Evolutionary conservation across 2,113 vertebrate species (phyloP).

Genomic region (Leucopsar rothschildi): DNA sequence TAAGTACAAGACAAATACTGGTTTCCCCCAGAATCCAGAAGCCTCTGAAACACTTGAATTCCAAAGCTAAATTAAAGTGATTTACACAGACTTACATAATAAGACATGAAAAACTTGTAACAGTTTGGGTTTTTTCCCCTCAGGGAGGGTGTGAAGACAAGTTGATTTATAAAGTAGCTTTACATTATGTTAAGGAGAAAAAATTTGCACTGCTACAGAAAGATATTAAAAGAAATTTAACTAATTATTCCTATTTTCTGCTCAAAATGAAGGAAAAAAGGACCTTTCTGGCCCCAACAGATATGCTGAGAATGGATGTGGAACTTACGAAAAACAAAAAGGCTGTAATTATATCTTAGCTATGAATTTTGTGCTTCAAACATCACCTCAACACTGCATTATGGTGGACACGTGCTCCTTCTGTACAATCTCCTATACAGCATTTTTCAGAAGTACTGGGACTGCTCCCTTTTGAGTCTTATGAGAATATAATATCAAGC

Average conservation of each 20-base stretch:
- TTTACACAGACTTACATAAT: background rate
- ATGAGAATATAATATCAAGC: background rate
- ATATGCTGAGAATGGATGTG: background rate
- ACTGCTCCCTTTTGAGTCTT: background rate
- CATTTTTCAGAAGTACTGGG: background rate
- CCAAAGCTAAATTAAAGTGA: background rate
- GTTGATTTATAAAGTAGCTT: background rate
- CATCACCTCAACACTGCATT: background rate
- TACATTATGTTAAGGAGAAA: background rate
- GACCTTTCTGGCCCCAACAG: background rate
- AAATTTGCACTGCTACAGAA: background rate
- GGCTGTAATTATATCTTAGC: background rate
- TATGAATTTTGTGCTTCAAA: background rate
- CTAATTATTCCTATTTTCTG: background rate
- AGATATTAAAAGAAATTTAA: background rate
- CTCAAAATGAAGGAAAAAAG: background rate
- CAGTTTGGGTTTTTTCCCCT: fast-evolving
- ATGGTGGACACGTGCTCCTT: fast-evolving
- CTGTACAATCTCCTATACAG: background rate
- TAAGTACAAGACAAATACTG: background rate
- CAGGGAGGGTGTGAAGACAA: background rate
- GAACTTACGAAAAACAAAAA: background rate
- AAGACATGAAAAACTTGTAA: background rate
- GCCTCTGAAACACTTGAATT: background rate
- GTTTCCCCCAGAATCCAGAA: background rate